Percentiles rank a stretch among this genome's conserved stretches.
Conservation (phyloP, 2,888 invertebrate genomes). For the Vesta saturnalis region DNA sequence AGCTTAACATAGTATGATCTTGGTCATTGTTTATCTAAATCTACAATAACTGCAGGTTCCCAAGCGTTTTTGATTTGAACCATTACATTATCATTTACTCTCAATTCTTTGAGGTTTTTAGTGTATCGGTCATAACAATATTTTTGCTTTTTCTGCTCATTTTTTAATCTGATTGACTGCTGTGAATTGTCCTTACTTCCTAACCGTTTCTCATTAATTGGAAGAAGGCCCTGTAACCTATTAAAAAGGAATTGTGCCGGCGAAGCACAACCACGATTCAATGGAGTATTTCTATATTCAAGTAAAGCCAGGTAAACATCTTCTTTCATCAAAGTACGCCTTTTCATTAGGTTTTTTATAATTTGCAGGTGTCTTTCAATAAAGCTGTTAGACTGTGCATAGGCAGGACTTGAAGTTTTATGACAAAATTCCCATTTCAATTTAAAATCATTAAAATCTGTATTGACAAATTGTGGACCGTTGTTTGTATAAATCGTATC, state of each 20-base stretch:
- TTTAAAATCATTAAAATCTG: not conserved
- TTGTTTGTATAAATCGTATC: not conserved
- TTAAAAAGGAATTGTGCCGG: not conserved
- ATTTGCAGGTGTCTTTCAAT: not conserved
- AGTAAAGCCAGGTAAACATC: not conserved
- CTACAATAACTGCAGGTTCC: constrained; percentile 6
- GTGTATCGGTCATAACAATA: constrained; percentile 2
- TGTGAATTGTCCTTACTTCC: constrained; percentile 5
- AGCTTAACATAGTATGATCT: constrained; percentile 16
- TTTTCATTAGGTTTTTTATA: not conserved
- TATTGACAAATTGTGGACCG: not conserved
- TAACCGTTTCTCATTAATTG: not conserved
- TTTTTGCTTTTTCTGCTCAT: constrained; percentile 14
- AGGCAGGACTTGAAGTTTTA: not conserved
- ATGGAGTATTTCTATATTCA: not conserved
- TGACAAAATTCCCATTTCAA: not conserved
- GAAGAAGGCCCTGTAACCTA: not conserved
- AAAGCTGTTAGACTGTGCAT: not conserved
- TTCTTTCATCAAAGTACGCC: not conserved
- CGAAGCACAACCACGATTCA: not conserved
- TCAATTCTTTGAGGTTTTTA: constrained; percentile 8
- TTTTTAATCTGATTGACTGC: not conserved
- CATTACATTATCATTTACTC: constrained; percentile 11
- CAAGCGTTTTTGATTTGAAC: not conserved
- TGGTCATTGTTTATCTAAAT: constrained; percentile 15